A percentile compares a stretch with the other conserved stretches of the same genome.
Conservation (phyloP, 2,113 vertebrate species). For the Gopherus flavomarginatus region DNA sequence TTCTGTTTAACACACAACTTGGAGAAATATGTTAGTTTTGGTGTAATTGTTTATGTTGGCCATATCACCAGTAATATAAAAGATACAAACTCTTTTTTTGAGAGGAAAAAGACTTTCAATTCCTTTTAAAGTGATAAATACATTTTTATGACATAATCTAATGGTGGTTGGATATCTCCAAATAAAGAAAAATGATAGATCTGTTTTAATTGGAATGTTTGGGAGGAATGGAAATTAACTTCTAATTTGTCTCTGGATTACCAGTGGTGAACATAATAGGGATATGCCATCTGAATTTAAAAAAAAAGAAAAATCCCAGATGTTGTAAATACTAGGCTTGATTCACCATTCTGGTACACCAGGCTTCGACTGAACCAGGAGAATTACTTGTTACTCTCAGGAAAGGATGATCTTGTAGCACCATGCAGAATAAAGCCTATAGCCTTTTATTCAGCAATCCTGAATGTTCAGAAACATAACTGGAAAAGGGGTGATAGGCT, state of each 20-base stretch:
- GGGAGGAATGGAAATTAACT: rapidly evolving
- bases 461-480: background rate
- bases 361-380: background rate
- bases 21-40: background rate
- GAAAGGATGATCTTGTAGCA: background rate
- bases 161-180: background rate
- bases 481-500: background rate
- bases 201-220: background rate
- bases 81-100: background rate
- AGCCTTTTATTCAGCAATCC: background rate
- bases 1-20: background rate
- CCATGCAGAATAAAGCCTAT: background rate
- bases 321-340: rapidly evolving
- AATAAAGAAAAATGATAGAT: background rate
- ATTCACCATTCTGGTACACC: background rate
- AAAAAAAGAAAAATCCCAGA: background rate
- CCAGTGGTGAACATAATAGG: background rate
- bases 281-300: background rate
- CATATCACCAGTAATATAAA: background rate
- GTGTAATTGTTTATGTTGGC: background rate
- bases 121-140: background rate
- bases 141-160: background rate
- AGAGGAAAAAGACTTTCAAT: background rate
- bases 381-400: background rate
- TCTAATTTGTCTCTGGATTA: background rate